These are phyloP conservation scores for Coturnix japonica DNA, from an alignment of 2,113 vertebrate species.

Conservation along the genomic window DNA sequence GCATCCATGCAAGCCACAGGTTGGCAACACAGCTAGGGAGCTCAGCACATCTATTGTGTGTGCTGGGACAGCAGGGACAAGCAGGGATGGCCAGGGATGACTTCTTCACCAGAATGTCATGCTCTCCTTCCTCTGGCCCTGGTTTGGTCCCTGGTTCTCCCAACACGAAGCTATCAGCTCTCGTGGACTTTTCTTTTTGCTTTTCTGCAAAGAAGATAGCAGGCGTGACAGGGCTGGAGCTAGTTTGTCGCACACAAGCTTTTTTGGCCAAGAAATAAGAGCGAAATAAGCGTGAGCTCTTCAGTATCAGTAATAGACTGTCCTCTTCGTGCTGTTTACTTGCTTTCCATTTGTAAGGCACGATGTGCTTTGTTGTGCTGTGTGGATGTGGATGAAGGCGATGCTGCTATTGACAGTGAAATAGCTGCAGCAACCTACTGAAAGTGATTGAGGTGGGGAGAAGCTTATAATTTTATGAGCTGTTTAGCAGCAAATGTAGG, in stretches of 20 bases:
- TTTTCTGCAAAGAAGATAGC: background rate
- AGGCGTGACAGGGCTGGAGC: background rate
- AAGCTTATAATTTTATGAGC: background rate
- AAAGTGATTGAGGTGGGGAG: background rate
- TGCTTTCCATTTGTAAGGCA: background rate
- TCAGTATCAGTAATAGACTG: background rate
- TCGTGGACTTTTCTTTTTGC: background rate
- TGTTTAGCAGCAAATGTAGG: background rate
- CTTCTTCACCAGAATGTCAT: background rate
- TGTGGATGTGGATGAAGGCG: background rate
- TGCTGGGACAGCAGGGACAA: background rate
- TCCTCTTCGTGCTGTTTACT: background rate
- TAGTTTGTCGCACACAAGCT: background rate
- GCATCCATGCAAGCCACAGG: background rate
- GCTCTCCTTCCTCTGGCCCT: background rate
- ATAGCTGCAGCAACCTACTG: background rate
- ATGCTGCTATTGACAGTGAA: background rate
- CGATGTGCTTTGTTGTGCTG: background rate
- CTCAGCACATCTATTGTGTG: background rate
- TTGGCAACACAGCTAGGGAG: no score
- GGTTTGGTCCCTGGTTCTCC: background rate
- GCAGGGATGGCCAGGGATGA: background rate
- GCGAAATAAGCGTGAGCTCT: conserved; percentile 8
- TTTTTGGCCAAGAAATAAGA: background rate
- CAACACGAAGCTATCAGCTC: background rate